Evolutionary conservation across 2,113 vertebrate species (phyloP).

Genomic region (Paracanthobrama guichenoti): DNA sequence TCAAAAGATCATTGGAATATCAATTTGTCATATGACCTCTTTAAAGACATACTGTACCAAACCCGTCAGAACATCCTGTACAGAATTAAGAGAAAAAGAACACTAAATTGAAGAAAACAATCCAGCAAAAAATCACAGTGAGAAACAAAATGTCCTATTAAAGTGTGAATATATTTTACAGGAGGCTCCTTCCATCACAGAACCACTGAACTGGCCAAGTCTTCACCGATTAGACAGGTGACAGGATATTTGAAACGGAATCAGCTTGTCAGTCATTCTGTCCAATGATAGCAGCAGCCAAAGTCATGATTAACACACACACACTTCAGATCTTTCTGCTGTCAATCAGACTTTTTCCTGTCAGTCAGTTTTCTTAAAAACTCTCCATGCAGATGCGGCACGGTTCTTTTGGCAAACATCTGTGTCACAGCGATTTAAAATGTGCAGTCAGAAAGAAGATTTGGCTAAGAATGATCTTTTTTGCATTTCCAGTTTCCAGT

Average conservation of each 20-base stretch:
- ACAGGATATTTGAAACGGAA: constrained; percentile 10
- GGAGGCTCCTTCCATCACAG: constrained; percentile 33
- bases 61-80: background rate
- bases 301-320: constrained; percentile 24
- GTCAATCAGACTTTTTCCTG: constrained; percentile 17
- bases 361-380: background rate
- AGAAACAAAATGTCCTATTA: background rate
- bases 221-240: constrained; percentile 50
- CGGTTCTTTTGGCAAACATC: background rate
- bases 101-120: background rate
- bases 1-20: background rate
- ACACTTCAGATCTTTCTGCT: constrained; percentile 18
- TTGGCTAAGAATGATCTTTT: constrained; percentile 4
- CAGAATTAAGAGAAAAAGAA: background rate
- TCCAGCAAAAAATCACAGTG: background rate
- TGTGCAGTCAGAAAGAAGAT: background rate
- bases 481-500: constrained; percentile 72
- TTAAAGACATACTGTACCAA: background rate
- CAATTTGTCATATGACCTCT: background rate
- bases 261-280: constrained; percentile 33
- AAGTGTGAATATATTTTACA: background rate
- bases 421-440: background rate
- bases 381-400: background rate
- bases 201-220: constrained; percentile 9
- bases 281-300: background rate